Conservation (phyloP, 2,113 vertebrate genomes). For the Oplegnathus fasciatus region DNA sequence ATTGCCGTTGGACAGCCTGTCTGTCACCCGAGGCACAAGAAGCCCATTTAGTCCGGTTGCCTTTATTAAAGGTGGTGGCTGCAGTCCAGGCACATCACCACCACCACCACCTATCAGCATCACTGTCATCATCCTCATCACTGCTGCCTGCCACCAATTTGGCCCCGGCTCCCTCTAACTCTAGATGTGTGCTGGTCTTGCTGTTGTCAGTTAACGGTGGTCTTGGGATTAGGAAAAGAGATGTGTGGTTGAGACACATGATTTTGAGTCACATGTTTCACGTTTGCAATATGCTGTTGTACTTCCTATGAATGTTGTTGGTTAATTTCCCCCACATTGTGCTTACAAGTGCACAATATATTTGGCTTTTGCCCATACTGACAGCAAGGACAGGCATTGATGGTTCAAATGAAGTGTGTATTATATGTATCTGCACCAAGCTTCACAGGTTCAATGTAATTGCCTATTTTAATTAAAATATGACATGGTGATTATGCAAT, state of each 20-base stretch:
- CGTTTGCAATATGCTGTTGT: not conserved
- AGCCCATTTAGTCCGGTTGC: slow-evolving; percentile 7
- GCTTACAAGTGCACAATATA: not conserved
- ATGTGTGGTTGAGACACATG: not conserved
- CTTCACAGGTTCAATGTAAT: no score
- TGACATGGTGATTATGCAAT: no score
- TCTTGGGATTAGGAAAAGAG: not conserved
- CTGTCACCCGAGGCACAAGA: slow-evolving; percentile 1
- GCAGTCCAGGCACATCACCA: slow-evolving; percentile 17
- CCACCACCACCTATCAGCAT: slow-evolving; percentile 42
- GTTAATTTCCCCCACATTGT: not conserved
- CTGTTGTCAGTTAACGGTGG: not conserved
- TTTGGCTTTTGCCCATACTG: no score
- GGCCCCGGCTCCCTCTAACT: not conserved
- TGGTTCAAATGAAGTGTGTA: no score
- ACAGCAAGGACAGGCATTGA: no score
- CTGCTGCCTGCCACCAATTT: slow-evolving; percentile 15
- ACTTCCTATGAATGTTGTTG: not conserved
- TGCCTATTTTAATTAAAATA: no score
- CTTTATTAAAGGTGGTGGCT: slow-evolving; percentile 35
- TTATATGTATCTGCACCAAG: no score
- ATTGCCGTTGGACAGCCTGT: slow-evolving; percentile 17
- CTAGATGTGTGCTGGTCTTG: not conserved
- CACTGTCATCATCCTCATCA: slow-evolving; percentile 44
- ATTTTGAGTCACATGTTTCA: not conserved